Evolutionary conservation across 2,113 vertebrate species (phyloP).

Genomic region (Saiga tatarica): DNA sequence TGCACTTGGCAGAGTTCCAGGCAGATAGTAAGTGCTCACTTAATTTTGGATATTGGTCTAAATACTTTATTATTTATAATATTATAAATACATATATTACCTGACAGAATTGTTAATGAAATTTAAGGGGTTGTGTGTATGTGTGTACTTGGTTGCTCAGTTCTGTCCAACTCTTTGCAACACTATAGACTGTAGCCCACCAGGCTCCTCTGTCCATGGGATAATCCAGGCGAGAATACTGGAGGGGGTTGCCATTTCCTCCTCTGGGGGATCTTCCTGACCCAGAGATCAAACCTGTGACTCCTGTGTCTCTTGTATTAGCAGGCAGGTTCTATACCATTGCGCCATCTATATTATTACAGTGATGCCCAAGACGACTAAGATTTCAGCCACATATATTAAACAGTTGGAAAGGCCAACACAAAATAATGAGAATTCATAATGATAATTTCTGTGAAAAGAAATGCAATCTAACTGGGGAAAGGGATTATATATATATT

Average conservation of each 20-base stretch:
- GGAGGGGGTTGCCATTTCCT: not conserved
- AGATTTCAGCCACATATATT: not conserved
- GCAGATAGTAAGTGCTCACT: not conserved
- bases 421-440: not conserved
- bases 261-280: not conserved
- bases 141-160: not conserved
- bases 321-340: not conserved
- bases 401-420: not conserved
- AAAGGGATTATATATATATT: not conserved
- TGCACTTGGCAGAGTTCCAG: not conserved
- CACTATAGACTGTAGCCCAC: not conserved
- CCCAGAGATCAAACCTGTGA: not conserved
- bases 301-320: not conserved
- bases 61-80: not conserved
- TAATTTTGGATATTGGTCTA: not conserved
- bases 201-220: not conserved
- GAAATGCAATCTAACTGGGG: not conserved
- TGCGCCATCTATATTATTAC: not conserved
- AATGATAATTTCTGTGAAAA: slow-evolving; percentile 5
- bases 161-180: not conserved
- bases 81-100: not conserved
- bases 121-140: not conserved
- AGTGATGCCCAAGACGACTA: not conserved
- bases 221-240: not conserved
- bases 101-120: not conserved